Evolutionary conservation across 92 coral and sea anemone species (phyloP).

Genomic region (Siderastrea siderea): DNA sequence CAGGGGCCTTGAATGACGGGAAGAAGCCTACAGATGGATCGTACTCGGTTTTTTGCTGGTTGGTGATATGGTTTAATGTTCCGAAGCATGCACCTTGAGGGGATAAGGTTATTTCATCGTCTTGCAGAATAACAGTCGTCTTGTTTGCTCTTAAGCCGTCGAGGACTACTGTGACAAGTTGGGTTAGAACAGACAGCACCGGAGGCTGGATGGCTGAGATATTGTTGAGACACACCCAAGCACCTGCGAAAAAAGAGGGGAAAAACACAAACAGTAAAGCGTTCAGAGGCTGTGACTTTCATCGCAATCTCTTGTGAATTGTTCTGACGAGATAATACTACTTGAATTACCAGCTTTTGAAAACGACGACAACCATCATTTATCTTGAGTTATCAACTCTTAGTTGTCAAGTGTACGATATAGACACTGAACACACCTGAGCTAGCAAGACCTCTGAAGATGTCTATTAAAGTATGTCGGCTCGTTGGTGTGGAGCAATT

Average conservation of each 20-base stretch:
- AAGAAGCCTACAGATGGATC: constrained; percentile 79
- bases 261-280: not conserved
- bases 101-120: constrained; percentile 84
- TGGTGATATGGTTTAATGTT: constrained; percentile 67
- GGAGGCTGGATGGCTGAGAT: constrained; percentile 86
- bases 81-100: constrained; percentile 93
- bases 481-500: constrained; percentile 78
- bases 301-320: not conserved
- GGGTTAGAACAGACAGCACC: constrained; percentile 82
- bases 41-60: constrained; percentile 8
- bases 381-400: not conserved
- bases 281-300: too few species aligned
- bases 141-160: constrained; percentile 87
- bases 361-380: too few species aligned
- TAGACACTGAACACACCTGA: constrained; percentile 74
- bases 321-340: not conserved
- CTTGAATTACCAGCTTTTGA: not conserved
- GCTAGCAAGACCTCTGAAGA: constrained; percentile 94
- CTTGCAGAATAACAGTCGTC: constrained; percentile 83
- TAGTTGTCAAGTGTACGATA: not conserved
- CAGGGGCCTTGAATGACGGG: constrained; percentile 83
- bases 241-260: constrained; percentile 64
- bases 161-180: constrained; percentile 80
- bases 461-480: constrained; percentile 81
- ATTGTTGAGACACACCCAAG: constrained; percentile 94